Conservation (phyloP, 1,140 invertebrate species). For the Drosophila sechellia region DNA sequence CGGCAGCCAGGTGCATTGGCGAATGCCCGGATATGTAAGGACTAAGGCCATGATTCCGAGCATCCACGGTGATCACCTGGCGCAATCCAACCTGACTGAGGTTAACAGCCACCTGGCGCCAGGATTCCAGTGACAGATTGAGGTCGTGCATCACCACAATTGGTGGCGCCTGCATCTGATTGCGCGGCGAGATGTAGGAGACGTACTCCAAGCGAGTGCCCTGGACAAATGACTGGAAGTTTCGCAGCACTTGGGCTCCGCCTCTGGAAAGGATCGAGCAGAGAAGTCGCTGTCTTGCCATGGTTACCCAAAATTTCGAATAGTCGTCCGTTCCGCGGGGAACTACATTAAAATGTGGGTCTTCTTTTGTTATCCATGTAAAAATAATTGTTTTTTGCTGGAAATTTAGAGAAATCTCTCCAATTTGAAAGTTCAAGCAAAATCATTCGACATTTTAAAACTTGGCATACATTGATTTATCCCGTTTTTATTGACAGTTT, state of each 20-base stretch:
- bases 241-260: background rate
- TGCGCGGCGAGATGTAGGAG: conserved; percentile 24
- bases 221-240: background rate
- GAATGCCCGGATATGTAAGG: conserved; percentile 89
- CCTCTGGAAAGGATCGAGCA: background rate
- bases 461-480: too few species aligned
- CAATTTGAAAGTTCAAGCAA: too few species aligned
- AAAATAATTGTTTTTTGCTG: background rate
- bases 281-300: conserved; percentile 1
- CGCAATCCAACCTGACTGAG: conserved; percentile 22
- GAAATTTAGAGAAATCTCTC: background rate
- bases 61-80: conserved; percentile 90
- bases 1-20: conserved; percentile 89
- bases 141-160: conserved; percentile 93
- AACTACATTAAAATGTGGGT: background rate
- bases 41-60: conserved; percentile 95
- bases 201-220: conserved; percentile 14
- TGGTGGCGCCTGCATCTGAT: conserved; percentile 83
- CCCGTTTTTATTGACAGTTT: too few species aligned
- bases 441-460: too few species aligned
- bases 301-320: conserved; percentile 16
- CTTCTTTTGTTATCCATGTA: background rate
- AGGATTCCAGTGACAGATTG: conserved; percentile 92
- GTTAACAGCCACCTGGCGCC: conserved; percentile 85
- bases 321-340: background rate